Percentiles rank a stretch among this genome's conserved stretches.
These are phyloP conservation scores for Paguma larvata DNA, from an alignment of 2,797 vertebrate species.

Conservation along the genomic window DNA sequence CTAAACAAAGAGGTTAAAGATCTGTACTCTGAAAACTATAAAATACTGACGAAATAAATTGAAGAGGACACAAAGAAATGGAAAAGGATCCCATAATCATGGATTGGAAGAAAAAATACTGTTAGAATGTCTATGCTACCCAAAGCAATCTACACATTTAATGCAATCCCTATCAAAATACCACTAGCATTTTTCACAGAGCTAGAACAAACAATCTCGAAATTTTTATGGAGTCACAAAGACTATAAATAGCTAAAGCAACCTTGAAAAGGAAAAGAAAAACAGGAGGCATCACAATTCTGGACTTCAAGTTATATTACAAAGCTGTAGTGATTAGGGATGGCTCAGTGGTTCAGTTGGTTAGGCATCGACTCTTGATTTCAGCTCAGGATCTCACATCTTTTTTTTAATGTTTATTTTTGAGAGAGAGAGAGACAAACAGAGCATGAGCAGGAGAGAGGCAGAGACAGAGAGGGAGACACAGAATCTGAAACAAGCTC, in stretches of 20 bases:
- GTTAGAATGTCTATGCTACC: neutral
- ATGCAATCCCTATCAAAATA: neutral
- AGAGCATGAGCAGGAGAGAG: too few relatives aligned
- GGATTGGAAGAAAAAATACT: neutral
- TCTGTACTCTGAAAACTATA: neutral
- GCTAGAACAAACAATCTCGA: neutral
- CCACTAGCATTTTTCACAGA: neutral
- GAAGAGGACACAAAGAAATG: neutral
- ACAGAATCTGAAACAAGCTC: too few relatives aligned
- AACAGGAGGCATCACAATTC: neutral
- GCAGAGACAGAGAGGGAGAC: too few relatives aligned
- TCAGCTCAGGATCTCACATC: too few relatives aligned
- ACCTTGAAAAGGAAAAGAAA: neutral
- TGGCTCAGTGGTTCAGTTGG: too few relatives aligned
- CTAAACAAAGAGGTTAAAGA: neutral
- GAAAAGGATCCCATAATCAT: neutral
- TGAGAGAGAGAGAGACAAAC: too few relatives aligned
- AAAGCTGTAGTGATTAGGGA: neutral
- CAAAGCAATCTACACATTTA: neutral
- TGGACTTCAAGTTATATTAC: neutral
- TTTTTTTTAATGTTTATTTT: too few relatives aligned
- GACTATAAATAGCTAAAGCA: neutral
- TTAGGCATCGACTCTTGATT: too few relatives aligned
- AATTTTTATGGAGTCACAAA: neutral
- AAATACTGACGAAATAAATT: neutral